A percentile compares a stretch with the other conserved stretches of the same genome.
Conservation (phyloP, 2,113 vertebrate species). For the Tetrax tetrax region DNA sequence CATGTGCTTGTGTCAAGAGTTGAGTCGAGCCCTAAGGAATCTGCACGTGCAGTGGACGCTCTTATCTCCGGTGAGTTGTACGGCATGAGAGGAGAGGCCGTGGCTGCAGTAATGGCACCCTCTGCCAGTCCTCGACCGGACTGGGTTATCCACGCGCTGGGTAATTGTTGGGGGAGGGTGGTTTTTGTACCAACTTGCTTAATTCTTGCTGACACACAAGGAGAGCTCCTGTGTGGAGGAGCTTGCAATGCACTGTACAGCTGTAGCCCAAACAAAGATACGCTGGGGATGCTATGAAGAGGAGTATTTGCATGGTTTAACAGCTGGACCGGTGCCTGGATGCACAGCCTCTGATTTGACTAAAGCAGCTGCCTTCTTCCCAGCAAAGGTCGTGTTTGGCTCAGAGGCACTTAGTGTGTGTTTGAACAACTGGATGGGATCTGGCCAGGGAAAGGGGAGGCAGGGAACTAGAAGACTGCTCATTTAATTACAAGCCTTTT, state of each 20-base stretch:
- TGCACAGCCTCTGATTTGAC: background rate
- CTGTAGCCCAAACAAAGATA: background rate
- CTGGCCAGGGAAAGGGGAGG: background rate
- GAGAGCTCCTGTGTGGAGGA: background rate
- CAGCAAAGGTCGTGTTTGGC: background rate
- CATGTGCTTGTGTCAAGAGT: background rate
- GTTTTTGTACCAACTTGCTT: background rate
- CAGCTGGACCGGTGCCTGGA: background rate
- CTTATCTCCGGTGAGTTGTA: background rate
- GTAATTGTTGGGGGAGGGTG: background rate
- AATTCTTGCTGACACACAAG: background rate
- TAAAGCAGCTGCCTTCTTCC: slow-evolving; percentile 27
- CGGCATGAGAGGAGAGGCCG: background rate
- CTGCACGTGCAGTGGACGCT: background rate
- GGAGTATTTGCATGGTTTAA: background rate
- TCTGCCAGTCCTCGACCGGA: background rate
- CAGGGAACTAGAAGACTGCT: background rate
- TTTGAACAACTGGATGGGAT: slow-evolving; percentile 22
- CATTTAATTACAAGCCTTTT: background rate
- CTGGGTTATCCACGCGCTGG: background rate
- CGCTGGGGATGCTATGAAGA: background rate
- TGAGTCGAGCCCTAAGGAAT: background rate
- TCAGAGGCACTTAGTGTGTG: background rate
- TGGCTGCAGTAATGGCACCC: background rate
- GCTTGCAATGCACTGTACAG: background rate